These are phyloP conservation scores for Hypocryptadius cinnamomeus DNA, from an alignment of 2,113 vertebrate species.

Conservation along the genomic window DNA sequence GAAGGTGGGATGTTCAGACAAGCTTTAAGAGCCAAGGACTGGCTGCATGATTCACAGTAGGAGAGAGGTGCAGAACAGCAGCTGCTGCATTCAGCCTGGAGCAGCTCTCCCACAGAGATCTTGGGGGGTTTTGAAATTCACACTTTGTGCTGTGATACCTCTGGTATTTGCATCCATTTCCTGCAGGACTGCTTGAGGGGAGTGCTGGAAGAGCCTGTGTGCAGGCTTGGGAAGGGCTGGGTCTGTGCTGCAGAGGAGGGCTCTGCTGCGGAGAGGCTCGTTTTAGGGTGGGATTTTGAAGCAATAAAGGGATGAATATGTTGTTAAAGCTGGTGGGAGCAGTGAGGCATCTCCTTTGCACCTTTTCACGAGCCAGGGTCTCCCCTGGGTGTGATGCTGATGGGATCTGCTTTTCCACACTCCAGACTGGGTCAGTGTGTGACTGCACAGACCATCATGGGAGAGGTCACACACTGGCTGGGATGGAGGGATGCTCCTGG, in stretches of 20 bases:
- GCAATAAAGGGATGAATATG: background rate
- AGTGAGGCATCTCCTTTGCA: background rate
- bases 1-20: background rate
- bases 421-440: background rate
- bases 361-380: background rate
- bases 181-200: background rate
- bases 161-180: background rate
- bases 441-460: rapidly evolving
- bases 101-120: background rate
- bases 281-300: background rate
- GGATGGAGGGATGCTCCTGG: background rate
- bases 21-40: background rate
- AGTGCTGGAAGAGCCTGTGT: background rate
- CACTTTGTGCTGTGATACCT: background rate
- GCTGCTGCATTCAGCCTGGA: background rate
- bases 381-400: background rate
- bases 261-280: background rate
- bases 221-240: background rate
- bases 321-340: background rate
- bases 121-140: background rate
- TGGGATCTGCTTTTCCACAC: background rate
- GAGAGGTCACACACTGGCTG: background rate
- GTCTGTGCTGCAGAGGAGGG: background rate
- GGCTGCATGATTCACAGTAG: background rate
- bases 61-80: background rate